phyloP scores from a whole-genome alignment of 1,140 invertebrate species.

The Drosophila gunungcola region DNA sequence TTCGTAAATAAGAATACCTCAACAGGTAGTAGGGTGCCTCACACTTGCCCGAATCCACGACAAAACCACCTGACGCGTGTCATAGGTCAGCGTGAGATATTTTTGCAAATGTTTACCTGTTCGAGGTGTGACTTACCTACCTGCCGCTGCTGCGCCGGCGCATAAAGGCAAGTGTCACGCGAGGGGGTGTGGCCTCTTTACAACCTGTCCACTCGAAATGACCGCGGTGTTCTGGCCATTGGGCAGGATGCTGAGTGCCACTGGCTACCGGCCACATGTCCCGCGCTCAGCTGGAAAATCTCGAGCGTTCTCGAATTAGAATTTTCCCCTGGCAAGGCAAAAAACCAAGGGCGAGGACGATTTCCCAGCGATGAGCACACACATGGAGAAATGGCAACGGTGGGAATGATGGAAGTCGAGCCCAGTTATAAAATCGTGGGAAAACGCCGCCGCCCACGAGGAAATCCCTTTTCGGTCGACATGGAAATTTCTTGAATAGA shows the following conservation, averaged over 20 bases:
- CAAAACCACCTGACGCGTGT: conserved; percentile 60
- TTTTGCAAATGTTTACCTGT: conserved; percentile 81
- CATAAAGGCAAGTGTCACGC: conserved; percentile 73
- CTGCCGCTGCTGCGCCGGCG: conserved; percentile 67
- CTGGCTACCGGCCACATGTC: conserved; percentile 66
- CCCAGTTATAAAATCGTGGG: conserved; percentile 75
- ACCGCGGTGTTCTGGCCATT: conserved; percentile 55
- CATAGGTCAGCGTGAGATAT: conserved; percentile 51
- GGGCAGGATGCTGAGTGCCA: conserved; percentile 26
- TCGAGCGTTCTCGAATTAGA: conserved; percentile 17
- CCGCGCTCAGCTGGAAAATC: conserved; percentile 36
- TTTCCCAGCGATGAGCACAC: conserved; percentile 39
- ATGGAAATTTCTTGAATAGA: conserved; percentile 65
- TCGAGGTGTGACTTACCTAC: conserved; percentile 38
- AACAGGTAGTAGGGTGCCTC: conserved; percentile 43
- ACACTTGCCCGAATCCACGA: conserved; percentile 18
- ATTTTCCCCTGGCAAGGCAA: conserved; percentile 32
- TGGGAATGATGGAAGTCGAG: conserved; percentile 36
- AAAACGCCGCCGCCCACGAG: conserved; percentile 37
- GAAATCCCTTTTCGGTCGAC: conserved; percentile 41
- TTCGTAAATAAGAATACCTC: neutral
- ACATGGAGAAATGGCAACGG: conserved; percentile 42
- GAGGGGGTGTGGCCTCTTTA: conserved; percentile 54
- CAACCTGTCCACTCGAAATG: conserved; percentile 75
- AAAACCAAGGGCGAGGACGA: conserved; percentile 64